Percentiles rank a stretch among this genome's conserved stretches.
Evolutionary conservation across 37 sponge, comb jelly and placozoan genomes (phyloP).

Genomic region (Halisarca cf. caerulea): DNA sequence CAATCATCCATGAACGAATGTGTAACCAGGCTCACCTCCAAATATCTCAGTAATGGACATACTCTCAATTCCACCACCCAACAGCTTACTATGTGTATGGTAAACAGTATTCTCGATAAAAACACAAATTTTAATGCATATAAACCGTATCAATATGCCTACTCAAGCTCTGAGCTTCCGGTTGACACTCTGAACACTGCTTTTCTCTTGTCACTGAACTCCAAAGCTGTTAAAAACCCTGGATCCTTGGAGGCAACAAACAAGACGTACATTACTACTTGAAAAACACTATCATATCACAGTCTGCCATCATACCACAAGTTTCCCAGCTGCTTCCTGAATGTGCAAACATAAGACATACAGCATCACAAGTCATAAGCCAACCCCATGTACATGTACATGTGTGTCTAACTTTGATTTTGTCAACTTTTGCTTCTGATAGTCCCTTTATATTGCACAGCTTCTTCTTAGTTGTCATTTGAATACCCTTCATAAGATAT

Average conservation of each 20-base stretch:
- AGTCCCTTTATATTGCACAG: constrained; percentile 92
- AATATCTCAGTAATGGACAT: constrained; percentile 99
- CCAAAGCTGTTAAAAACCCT: constrained; percentile 97
- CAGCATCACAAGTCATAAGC: too few species aligned
- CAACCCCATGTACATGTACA: too few species aligned
- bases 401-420: constrained; percentile 77
- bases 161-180: constrained; percentile 96
- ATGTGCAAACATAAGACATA: too few species aligned
- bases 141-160: too few species aligned
- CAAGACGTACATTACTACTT: too few species aligned
- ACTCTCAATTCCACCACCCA: constrained; percentile 97
- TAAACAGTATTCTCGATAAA: too few species aligned
- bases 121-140: too few species aligned
- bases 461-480: constrained; percentile 95
- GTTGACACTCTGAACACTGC: constrained; percentile 87
- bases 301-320: background rate
- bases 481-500: constrained; percentile 81
- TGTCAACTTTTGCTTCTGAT: constrained; percentile 99
- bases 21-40: too few species aligned
- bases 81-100: constrained; percentile 64
- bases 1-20: too few species aligned
- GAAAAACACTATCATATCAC: background rate
- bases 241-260: too few species aligned
- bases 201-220: constrained; percentile 95
- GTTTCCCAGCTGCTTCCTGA: constrained; percentile 54